These are phyloP conservation scores for Leptosomus discolor DNA, from an alignment of 2,113 vertebrate species.

Conservation along the genomic window DNA sequence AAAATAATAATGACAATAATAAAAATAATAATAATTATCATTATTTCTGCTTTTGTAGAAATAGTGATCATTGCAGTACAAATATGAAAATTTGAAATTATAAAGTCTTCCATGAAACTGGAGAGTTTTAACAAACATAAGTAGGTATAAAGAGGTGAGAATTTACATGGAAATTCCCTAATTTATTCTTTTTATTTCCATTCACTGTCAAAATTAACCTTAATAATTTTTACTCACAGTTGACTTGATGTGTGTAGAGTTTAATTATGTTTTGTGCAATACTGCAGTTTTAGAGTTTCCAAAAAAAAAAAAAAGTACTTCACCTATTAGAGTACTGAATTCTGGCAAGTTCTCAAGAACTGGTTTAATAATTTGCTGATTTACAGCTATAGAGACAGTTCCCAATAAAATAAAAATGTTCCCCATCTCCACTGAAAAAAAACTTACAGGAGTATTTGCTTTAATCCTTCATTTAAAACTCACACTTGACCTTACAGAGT, in stretches of 20 bases:
- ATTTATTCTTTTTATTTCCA: not conserved
- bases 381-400: not conserved
- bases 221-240: not conserved
- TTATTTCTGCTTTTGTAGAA: not conserved
- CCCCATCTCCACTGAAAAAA: not conserved
- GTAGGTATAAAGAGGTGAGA: not conserved
- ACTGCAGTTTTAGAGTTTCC: not conserved
- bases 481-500: not conserved
- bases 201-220: not conserved
- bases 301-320: not conserved
- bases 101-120: not conserved
- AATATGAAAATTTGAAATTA: not conserved
- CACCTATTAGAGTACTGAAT: not conserved
- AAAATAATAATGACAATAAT: not conserved
- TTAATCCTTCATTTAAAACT: not conserved
- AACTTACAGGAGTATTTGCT: not conserved
- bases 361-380: constrained; percentile 19
- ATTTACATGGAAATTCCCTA: not conserved
- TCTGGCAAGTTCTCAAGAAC: not conserved
- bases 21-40: not conserved
- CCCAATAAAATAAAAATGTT: constrained; percentile 10
- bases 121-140: not conserved
- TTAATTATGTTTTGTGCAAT: not conserved
- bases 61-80: not conserved
- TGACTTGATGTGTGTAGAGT: not conserved